Evolutionary conservation across 2,113 vertebrate species (phyloP).

Genomic region (Burhinus oedicnemus): DNA sequence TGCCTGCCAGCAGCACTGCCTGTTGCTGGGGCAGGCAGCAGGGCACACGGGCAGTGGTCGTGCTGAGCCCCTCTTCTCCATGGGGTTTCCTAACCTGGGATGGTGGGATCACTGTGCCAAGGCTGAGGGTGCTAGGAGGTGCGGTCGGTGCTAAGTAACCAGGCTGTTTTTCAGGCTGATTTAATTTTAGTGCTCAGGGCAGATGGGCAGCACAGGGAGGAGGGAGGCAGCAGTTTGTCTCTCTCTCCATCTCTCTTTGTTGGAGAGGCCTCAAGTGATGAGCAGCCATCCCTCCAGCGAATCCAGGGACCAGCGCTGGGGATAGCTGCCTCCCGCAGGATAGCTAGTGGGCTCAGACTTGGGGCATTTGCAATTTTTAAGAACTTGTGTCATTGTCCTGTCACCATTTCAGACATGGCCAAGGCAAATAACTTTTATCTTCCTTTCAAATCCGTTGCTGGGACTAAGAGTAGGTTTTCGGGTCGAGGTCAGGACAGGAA

Average conservation of each 20-base stretch:
- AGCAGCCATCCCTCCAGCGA: not conserved
- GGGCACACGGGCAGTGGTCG: accelerated
- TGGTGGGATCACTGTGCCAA: not conserved
- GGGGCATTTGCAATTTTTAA: not conserved
- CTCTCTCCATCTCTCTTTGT: not conserved
- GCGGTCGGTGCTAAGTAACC: not conserved
- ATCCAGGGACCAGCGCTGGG: not conserved
- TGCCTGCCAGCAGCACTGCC: not conserved
- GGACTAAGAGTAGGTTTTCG: not conserved
- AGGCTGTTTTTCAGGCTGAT: not conserved
- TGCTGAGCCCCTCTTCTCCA: not conserved
- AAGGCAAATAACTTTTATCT: conserved; percentile 11
- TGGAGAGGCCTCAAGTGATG: not conserved
- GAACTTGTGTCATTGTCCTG: not conserved
- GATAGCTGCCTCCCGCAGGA: not conserved
- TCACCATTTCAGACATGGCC: not conserved
- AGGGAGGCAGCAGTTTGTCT: not conserved
- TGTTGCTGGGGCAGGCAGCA: not conserved
- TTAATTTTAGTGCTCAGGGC: not conserved
- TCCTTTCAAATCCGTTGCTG: not conserved
- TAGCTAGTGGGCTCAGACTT: not conserved
- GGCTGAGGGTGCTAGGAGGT: not conserved
- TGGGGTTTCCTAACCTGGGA: not conserved
- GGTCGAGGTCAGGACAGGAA: conserved; percentile 66
- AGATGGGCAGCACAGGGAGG: not conserved